Percentiles rank a stretch among this genome's conserved stretches.
Conservation (phyloP, 2,888 invertebrate species). For the Synergus umbraculus region DNA sequence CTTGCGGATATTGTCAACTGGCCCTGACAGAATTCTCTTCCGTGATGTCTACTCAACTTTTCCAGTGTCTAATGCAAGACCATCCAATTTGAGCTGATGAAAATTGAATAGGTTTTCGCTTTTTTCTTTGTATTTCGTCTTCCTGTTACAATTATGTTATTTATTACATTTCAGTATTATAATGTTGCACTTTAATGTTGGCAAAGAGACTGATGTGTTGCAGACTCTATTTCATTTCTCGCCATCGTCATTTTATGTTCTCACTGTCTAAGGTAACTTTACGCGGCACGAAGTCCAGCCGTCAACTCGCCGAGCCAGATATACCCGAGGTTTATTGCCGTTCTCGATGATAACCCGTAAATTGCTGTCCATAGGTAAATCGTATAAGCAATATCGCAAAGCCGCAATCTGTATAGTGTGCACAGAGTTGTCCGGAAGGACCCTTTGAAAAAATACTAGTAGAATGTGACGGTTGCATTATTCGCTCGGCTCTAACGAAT, state of each 20-base stretch:
- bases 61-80: neutral
- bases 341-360: constrained; percentile 62
- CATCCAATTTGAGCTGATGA: neutral
- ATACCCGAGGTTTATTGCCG: constrained; percentile 61
- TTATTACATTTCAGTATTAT: no score
- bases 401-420: constrained; percentile 55
- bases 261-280: constrained; percentile 54
- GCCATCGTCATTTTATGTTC: constrained; percentile 59
- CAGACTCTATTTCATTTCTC: constrained; percentile 59
- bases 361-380: constrained; percentile 60
- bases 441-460: neutral
- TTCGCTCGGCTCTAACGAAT: no score
- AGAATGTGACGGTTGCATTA: no score
- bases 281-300: constrained; percentile 47
- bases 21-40: neutral
- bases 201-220: neutral
- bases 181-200: no score
- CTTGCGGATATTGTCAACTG: constrained; percentile 1
- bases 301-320: constrained; percentile 57
- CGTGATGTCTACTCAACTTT: neutral
- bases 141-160: no score
- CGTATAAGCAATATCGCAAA: constrained; percentile 57
- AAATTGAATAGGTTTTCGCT: no score
- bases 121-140: no score
- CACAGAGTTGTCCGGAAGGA: neutral